Percentiles rank a stretch among this genome's conserved stretches.
phyloP scores from a whole-genome alignment of 2,113 vertebrate genomes.

The Rhineura floridana region DNA sequence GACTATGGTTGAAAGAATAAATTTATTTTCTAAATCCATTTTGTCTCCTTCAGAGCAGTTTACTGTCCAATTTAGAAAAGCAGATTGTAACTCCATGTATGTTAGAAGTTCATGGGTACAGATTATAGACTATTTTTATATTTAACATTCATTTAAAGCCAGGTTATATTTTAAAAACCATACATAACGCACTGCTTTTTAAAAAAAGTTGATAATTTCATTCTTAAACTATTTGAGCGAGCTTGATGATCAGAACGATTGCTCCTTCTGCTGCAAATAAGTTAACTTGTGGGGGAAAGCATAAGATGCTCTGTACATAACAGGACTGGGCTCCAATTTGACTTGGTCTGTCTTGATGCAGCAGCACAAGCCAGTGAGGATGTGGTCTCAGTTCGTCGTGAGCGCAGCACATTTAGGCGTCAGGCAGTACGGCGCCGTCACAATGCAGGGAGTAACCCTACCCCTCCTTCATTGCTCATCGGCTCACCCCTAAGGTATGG shows the following conservation, averaged over 20 bases:
- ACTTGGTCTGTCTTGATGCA: slow-evolving; percentile 86
- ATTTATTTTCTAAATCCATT: background rate
- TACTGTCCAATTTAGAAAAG: background rate
- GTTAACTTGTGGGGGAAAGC: slow-evolving; percentile 63
- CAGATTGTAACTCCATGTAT: background rate
- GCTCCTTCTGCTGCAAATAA: slow-evolving; percentile 44
- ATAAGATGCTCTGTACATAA: slow-evolving; percentile 71
- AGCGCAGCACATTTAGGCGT: slow-evolving; percentile 98
- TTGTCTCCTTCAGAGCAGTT: background rate
- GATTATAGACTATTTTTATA: background rate
- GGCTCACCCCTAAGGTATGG: slow-evolving; percentile 98
- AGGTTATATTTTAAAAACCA: background rate
- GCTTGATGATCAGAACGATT: slow-evolving; percentile 25
- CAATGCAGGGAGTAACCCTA: slow-evolving; percentile 99
- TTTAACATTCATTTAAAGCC: background rate
- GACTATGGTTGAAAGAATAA: background rate
- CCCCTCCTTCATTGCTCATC: slow-evolving; percentile 95
- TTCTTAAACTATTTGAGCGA: background rate
- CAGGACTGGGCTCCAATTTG: slow-evolving; percentile 79
- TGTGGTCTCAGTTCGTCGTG: slow-evolving; percentile 92
- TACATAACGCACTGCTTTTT: background rate
- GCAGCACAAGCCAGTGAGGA: slow-evolving; percentile 95
- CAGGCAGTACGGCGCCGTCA: slow-evolving; percentile 98
- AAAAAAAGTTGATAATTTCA: background rate
- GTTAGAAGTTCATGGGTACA: background rate